Evolutionary conservation across 2,888 invertebrate species (phyloP).

Genomic region (Phragmatobia fuliginosa): DNA sequence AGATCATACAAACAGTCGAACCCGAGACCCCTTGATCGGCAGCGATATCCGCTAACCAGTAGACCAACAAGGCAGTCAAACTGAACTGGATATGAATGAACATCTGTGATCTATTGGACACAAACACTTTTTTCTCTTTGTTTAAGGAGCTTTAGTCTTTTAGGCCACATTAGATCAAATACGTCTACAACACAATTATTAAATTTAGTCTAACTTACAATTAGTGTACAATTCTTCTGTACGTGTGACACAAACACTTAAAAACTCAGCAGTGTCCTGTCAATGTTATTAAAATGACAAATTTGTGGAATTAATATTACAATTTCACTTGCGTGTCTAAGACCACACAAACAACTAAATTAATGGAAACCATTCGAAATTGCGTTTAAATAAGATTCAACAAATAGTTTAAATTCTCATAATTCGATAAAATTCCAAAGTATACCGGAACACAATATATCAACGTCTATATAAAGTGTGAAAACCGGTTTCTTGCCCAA

Average conservation of each 20-base stretch:
- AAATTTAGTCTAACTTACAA: no score
- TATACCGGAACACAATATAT: conserved; percentile 38
- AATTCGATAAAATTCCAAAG: conserved; percentile 50
- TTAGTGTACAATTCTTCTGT: no score
- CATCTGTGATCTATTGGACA: no score
- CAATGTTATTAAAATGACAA: neutral
- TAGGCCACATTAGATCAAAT: no score
- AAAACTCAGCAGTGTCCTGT: neutral
- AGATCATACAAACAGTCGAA: no score
- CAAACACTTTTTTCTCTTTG: no score
- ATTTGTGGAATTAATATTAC: neutral
- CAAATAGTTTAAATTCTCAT: conserved; percentile 17
- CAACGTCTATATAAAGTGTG: conserved; percentile 40
- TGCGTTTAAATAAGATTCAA: neutral
- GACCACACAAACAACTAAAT: conserved; percentile 12
- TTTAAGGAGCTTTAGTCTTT: no score
- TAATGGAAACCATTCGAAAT: conserved; percentile 5
- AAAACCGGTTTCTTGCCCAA: conserved; percentile 51
- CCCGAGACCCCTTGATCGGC: no score
- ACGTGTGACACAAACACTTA: neutral
- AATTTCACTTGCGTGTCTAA: neutral
- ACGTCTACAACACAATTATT: no score
- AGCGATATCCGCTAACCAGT: no score
- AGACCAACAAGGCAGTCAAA: no score
- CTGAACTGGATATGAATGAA: no score